Base-by-base conservation (phyloP, 2,113 vertebrate genomes). In the Perca schrenkii region DNA sequence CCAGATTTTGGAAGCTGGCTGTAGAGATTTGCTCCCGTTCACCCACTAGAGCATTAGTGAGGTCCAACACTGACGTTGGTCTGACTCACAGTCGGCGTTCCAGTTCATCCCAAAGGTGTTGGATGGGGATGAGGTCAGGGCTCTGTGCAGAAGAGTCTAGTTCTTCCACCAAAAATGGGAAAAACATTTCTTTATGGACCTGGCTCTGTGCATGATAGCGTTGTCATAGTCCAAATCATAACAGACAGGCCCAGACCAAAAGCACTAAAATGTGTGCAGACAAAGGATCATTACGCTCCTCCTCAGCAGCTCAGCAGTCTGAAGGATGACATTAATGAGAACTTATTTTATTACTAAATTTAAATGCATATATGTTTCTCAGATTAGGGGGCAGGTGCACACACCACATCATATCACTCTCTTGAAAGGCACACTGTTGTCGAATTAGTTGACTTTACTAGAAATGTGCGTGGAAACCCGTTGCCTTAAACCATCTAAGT, bases 341-440 rank as follows among this genome's bases (percentile, higher is more conserved):
- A 49, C 31, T 60, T 52, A 58, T 72, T 84, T 52, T 66, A 28
- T 46, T 4, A 12, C 8, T 58, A 40, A 36, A 77, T 70, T 25
- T 36, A 19, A 40, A 58, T 73, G n/a, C 25, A 67, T 71, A 36
- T 74, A 57, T 65, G 16, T 77, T 60, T 80, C 17, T 82, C 53
- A 66, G 58, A 49, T 43, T 68, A 73, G 54, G 34, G 61, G 68
- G 70, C 87, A 92, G 86, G 87, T 92, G 87, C 66, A 70, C 52
- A 40, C 68, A 68, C 49, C 50, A 19, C 14, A 54, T 50, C 64
- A 36, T 28, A 46, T 84, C 74, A 21, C 21, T 62, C 76, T 28
- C 40, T 68, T 88, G 80, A 89, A 90, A 90, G 74, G 68, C 40
- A 40, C 40, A 40, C 8, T 10, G 8, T 40, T 40, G 10, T 40